Base-by-base conservation (phyloP, 2,113 vertebrate species). In the Ctenomys sociabilis region DNA sequence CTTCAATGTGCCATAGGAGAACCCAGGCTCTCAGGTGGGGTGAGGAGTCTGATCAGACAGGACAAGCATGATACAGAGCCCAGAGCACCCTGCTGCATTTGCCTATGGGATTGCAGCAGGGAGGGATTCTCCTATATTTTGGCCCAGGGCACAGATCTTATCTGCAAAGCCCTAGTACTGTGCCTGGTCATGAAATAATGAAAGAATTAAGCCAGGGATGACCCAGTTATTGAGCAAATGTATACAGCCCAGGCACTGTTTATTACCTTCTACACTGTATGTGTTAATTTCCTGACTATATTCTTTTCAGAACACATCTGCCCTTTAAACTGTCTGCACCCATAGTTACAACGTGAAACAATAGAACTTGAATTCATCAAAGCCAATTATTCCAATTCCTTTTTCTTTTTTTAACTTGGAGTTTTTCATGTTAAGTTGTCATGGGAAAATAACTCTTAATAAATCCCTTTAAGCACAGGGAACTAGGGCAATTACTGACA, bases 361-460 rank as follows among this genome's bases (percentile, higher is more conserved):
- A 70, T 59, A 70, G n/a, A n/a, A 95, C 88, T 96, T 66, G 85
- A 95, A 94, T 93, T 92, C 88, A 92, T 94, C 93, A 96, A 96
- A 95, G 95, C 77, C 85, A 88, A 95, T 96, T 91, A 94, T 88
- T 95, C 72, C 66, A 92, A 85, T 95, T 78, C 63, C 6, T 85
- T 93, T 95, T 97, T 95, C 93, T 32, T 72, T 78, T 78, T 77
- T 77, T 49, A 84, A 26, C 82, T 93, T 11, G 4, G 43, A 91
- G 70, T 91, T 95, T 97, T 96, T 96, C 61, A 73, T 95, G 86
- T 94, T 87, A 93, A 94, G 93, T 97, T 95, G 93, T 92, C 95
- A 94, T 95, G 93, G 96, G 96, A 97, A 97, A 96, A 93, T 84
- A 95, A 96, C 90, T 94, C 96, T 95, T 93, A 96, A 95, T 89